Conservation (phyloP, 2,113 vertebrate genomes). For the Reinhardtius hippoglossoides region DNA sequence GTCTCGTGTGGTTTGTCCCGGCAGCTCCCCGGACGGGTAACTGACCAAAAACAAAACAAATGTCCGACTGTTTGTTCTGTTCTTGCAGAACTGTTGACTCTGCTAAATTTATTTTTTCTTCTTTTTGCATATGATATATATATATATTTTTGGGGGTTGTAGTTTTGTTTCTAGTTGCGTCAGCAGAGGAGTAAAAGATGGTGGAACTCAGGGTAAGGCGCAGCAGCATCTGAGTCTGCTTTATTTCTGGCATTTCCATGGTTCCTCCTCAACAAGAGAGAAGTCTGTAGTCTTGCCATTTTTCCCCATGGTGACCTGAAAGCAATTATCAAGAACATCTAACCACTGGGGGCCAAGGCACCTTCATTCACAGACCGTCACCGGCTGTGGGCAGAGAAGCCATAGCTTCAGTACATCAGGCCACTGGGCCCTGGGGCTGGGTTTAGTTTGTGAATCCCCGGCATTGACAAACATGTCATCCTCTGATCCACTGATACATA, state of each 20-base stretch:
- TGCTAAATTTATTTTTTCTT: conserved; percentile 16
- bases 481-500: conserved; percentile 1
- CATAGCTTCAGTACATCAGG: conserved; percentile 55
- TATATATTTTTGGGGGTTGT: background rate
- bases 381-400: conserved; percentile 82
- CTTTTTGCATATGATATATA: conserved; percentile 5
- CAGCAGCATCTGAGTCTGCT: conserved; percentile 83
- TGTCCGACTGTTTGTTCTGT: conserved; percentile 2
- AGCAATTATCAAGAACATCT: conserved; percentile 91
- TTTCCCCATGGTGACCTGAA: conserved; percentile 95
- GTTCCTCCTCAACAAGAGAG: conserved; percentile 91
- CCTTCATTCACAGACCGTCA: conserved; percentile 61
- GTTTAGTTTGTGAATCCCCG: conserved; percentile 28
- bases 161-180: conserved; percentile 45
- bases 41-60: conserved; percentile 16
- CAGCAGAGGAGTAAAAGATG: conserved; percentile 71
- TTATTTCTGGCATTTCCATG: conserved; percentile 90
- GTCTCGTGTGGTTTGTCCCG: conserved; percentile 24
- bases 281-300: conserved; percentile 93
- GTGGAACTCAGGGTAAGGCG: conserved; percentile 85
- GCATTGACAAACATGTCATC: conserved; percentile 19
- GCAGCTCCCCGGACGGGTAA: conserved; percentile 18
- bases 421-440: conserved; percentile 24
- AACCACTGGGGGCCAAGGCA: conserved; percentile 84
- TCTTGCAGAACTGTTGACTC: conserved; percentile 29